Conservation (phyloP, 1,140 invertebrate species). For the Drosophila hydei region DNA sequence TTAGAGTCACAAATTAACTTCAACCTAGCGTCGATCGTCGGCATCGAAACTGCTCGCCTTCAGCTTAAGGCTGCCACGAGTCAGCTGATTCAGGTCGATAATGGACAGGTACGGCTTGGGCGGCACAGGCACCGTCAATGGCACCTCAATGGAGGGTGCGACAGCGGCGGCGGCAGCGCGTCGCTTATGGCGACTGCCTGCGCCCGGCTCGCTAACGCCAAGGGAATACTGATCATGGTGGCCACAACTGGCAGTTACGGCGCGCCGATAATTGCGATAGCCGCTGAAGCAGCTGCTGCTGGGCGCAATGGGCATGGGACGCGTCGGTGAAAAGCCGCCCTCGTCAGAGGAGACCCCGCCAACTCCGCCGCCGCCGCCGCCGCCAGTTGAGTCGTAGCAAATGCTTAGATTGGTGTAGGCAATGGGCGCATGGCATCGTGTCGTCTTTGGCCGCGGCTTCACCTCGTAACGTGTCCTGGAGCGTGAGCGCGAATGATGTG, state of each 20-base stretch:
- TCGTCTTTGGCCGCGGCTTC: slow-evolving; percentile 85
- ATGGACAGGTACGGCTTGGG: slow-evolving; percentile 88
- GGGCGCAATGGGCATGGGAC: slow-evolving; percentile 64
- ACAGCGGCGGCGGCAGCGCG: slow-evolving; percentile 10
- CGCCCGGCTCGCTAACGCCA: slow-evolving; percentile 27
- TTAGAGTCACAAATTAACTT: slow-evolving; percentile 6
- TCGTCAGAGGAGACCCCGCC: slow-evolving; percentile 83
- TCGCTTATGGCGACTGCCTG: slow-evolving; percentile 36
- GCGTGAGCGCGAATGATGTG: slow-evolving; percentile 84
- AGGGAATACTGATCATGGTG: slow-evolving; percentile 71
- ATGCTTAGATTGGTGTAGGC: slow-evolving; percentile 86
- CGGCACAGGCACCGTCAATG: slow-evolving; percentile 78
- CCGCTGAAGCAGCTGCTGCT: slow-evolving; percentile 78
- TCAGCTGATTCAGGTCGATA: slow-evolving; percentile 90
- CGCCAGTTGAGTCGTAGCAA: slow-evolving; percentile 85
- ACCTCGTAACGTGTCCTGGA: slow-evolving; percentile 85
- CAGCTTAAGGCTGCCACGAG: slow-evolving; percentile 85
- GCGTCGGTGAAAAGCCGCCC: slow-evolving; percentile 70
- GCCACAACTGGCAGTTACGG: slow-evolving; percentile 52
- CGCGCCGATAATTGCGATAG: slow-evolving; percentile 69
- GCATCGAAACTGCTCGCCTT: slow-evolving; percentile 71
- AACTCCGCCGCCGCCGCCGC: slow-evolving; percentile 54
- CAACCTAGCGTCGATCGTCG: slow-evolving; percentile 55
- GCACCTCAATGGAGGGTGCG: slow-evolving; percentile 55
- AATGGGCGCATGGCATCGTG: slow-evolving; percentile 86